Conservation (phyloP, 2,113 vertebrate genomes). For the Gnathonemus longibarbis region DNA sequence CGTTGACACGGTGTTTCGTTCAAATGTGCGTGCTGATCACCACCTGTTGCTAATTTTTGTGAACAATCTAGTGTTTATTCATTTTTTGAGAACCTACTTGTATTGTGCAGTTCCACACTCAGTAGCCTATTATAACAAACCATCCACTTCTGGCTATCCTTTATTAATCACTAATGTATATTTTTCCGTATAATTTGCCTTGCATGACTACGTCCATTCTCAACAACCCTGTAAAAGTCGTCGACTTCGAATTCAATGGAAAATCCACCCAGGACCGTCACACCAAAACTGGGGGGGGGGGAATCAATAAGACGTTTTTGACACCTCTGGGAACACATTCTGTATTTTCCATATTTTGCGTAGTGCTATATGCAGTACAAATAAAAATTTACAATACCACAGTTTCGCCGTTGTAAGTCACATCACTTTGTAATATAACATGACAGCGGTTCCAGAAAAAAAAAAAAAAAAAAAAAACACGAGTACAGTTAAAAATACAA, state of each 20-base stretch:
- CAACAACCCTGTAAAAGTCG: background rate
- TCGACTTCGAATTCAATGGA: background rate
- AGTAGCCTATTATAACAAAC: background rate
- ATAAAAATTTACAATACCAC: conserved; percentile 19
- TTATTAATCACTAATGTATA: background rate
- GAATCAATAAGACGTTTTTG: background rate
- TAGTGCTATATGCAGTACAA: conserved; percentile 24
- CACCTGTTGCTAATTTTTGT: background rate
- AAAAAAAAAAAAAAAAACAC: background rate
- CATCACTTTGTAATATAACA: conserved; percentile 12
- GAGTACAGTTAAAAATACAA: background rate
- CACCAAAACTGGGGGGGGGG: conserved; percentile 3
- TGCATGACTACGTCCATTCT: background rate
- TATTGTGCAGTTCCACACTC: background rate
- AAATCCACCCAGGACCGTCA: background rate
- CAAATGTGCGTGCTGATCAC: background rate
- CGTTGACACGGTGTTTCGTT: background rate
- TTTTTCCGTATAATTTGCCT: background rate
- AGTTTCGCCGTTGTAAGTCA: conserved; percentile 8
- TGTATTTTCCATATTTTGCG: conserved; percentile 14
- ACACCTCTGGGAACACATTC: conserved; percentile 10
- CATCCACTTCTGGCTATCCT: background rate
- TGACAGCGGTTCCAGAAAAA: conserved; percentile 8
- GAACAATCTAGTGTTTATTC: background rate
- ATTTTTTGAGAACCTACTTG: background rate